Conservation (phyloP, 2,113 vertebrate species). For the Callipepla californica region DNA sequence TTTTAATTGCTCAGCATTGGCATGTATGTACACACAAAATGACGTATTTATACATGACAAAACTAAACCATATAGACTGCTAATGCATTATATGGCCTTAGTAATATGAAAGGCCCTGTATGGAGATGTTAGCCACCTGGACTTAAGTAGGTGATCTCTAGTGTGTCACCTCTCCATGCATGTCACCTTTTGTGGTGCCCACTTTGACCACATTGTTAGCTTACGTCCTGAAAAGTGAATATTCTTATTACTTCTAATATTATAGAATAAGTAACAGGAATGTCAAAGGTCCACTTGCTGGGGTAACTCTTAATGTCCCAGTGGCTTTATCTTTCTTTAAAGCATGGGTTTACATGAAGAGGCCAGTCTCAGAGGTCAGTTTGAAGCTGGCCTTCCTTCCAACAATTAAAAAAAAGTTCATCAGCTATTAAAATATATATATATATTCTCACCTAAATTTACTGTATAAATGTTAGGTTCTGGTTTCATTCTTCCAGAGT, state of each 20-base stretch:
- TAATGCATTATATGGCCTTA: background rate
- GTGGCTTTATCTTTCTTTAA: background rate
- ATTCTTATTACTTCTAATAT: background rate
- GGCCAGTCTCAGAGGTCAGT: background rate
- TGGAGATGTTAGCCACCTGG: background rate
- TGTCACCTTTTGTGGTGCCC: background rate
- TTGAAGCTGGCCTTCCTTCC: background rate
- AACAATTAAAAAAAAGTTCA: background rate
- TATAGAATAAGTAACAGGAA: background rate
- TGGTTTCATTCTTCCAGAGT: background rate
- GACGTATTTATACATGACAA: background rate
- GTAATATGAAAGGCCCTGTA: background rate
- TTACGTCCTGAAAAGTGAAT: background rate
- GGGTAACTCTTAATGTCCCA: background rate
- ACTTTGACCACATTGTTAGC: background rate
- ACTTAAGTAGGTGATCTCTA: background rate
- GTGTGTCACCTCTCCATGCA: background rate
- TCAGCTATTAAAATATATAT: background rate
- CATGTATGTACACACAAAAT: background rate
- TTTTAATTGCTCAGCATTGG: background rate
- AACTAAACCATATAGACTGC: background rate
- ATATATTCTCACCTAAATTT: background rate
- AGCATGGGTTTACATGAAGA: background rate
- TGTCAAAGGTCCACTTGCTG: background rate
- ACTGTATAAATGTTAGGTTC: background rate